A percentile compares a stretch with the other conserved stretches of the same genome.
Conservation (phyloP, 2,797 vertebrate species). For the Poeciliopsis infans region DNA sequence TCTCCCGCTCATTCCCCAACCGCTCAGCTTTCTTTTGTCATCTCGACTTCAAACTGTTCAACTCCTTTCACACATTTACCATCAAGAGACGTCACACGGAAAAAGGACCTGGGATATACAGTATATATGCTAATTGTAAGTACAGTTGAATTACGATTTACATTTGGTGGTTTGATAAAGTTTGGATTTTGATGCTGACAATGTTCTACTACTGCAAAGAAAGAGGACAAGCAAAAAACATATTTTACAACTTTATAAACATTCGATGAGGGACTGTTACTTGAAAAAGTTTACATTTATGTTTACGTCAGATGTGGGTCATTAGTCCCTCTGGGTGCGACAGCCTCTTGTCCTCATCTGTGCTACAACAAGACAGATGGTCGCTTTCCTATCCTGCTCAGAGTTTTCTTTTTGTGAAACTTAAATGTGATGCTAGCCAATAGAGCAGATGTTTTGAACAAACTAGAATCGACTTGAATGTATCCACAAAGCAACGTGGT, state of each 20-base stretch:
- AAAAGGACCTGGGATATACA: slow-evolving; percentile 2
- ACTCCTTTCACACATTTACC: slow-evolving; percentile 5
- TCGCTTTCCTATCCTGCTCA: slow-evolving; percentile 35
- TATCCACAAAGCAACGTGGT: neutral
- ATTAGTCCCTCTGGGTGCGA: slow-evolving; percentile 43
- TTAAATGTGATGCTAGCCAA: neutral
- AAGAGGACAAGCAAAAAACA: neutral
- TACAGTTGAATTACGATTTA: neutral
- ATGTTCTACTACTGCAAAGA: neutral
- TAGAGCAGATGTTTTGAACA: neutral
- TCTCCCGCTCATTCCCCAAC: slow-evolving; percentile 52
- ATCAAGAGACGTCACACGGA: slow-evolving; percentile 6
- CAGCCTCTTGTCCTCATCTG: slow-evolving; percentile 43
- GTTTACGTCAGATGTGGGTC: slow-evolving; percentile 11
- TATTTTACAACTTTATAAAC: slow-evolving; percentile 2
- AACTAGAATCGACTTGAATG: neutral
- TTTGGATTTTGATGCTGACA: neutral
- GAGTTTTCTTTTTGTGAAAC: slow-evolving; percentile 27
- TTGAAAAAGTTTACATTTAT: slow-evolving; percentile 4
- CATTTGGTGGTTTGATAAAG: neutral
- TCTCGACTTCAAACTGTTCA: slow-evolving; percentile 13
- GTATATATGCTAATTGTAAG: slow-evolving; percentile 38
- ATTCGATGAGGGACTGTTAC: neutral
- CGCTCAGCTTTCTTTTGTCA: slow-evolving; percentile 31
- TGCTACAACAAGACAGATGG: slow-evolving; percentile 67